A percentile compares a stretch with the other conserved stretches of the same genome.
phyloP scores from a whole-genome alignment of 2,888 invertebrate species.

The Sipha maydis region DNA sequence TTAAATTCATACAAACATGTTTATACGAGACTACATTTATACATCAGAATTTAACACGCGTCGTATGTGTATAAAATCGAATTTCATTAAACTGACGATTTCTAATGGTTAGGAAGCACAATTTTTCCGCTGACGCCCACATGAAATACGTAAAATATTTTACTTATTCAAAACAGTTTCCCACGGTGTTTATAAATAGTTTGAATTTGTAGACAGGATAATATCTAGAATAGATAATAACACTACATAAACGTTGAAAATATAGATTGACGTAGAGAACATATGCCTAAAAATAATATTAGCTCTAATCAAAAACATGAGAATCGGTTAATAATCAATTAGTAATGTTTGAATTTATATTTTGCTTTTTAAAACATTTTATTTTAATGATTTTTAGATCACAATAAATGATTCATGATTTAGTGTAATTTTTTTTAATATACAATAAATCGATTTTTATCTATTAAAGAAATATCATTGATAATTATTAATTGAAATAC shows the following conservation, averaged over 20 bases:
- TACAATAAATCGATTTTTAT: not conserved
- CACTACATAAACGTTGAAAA: conserved; percentile 2
- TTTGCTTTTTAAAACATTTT: not conserved
- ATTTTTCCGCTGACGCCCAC: conserved; percentile 25
- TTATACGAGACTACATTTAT: no score
- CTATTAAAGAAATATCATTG: not conserved
- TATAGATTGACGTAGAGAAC: conserved; percentile 7
- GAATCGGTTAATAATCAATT: not conserved
- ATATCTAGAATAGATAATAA: conserved; percentile 31
- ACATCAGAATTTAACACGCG: no score
- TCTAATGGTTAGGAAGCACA: not conserved
- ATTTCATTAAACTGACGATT: not conserved
- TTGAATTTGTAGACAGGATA: conserved; percentile 14
- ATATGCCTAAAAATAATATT: not conserved
- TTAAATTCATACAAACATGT: no score
- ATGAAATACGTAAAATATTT: conserved; percentile 19
- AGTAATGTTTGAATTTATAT: not conserved
- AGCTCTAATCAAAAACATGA: not conserved
- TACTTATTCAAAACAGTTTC: conserved; percentile 26
- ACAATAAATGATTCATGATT: not conserved
- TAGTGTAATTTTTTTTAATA: not conserved
- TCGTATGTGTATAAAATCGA: not conserved
- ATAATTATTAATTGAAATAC: not conserved
- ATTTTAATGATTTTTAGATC: not conserved
- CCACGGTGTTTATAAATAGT: conserved; percentile 23